Evolutionary conservation across 2,113 vertebrate genomes (phyloP).

Genomic region (Bungarus multicinctus): DNA sequence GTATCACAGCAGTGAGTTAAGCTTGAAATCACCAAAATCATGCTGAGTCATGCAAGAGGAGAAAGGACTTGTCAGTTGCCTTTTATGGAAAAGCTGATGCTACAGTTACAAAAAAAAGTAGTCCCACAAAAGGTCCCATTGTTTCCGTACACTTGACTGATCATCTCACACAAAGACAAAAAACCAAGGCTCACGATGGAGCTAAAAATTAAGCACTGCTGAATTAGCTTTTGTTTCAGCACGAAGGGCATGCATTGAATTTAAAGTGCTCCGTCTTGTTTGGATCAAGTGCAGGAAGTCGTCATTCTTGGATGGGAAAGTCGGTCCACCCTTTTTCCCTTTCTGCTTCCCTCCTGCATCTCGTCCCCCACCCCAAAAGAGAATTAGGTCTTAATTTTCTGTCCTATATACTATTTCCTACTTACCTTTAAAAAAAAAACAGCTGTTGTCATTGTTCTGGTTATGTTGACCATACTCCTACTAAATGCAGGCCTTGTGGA

Average conservation of each 20-base stretch:
- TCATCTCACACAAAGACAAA: neutral
- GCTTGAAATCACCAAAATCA: conserved; percentile 6
- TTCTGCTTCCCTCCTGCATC: neutral
- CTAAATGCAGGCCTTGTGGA: neutral
- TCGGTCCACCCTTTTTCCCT: neutral
- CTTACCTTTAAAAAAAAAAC: neutral
- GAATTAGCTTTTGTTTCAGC: neutral
- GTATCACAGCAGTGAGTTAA: neutral
- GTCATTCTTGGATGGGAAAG: neutral
- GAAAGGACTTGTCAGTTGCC: conserved; percentile 38
- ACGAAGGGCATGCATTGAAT: neutral
- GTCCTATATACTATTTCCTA: neutral
- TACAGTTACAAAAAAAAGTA: neutral
- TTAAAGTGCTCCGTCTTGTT: neutral
- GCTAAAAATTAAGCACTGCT: neutral
- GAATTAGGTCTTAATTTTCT: neutral
- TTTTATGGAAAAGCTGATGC: conserved; percentile 40
- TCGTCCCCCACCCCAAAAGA: neutral
- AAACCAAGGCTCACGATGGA: neutral
- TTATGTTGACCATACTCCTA: neutral
- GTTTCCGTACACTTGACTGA: neutral
- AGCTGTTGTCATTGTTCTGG: neutral
- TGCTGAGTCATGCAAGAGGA: conserved; percentile 35
- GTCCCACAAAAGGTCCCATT: neutral
- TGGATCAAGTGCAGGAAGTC: neutral